These are phyloP conservation scores for Antheraea pernyi DNA, from an alignment of 1,140 invertebrate genomes.

Conservation along the genomic window DNA sequence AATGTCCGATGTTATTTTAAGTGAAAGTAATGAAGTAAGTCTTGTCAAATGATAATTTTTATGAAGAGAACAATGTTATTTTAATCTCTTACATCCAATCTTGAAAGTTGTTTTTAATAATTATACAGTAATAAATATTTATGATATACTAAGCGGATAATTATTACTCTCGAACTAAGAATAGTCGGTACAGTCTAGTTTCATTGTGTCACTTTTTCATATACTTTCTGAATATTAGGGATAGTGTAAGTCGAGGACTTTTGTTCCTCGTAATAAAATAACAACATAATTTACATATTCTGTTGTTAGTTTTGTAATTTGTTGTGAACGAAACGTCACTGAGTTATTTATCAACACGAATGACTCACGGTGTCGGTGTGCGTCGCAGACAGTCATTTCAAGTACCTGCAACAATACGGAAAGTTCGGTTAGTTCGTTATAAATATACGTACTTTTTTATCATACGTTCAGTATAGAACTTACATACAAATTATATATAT, in stretches of 20 bases:
- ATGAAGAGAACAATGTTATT: too few species aligned
- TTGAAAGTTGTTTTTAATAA: too few species aligned
- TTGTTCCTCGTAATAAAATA: not conserved
- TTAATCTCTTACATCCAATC: too few species aligned
- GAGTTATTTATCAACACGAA: slow-evolving; percentile 32
- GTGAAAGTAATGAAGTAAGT: too few species aligned
- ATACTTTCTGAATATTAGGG: not conserved
- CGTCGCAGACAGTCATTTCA: slow-evolving; percentile 56
- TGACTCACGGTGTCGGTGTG: slow-evolving; percentile 67
- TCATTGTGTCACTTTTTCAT: not conserved
- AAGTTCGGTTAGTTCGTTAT: not conserved
- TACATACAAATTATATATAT: not conserved
- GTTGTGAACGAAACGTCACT: slow-evolving; percentile 3
- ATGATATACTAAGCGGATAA: too few species aligned
- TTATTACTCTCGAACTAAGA: too few species aligned
- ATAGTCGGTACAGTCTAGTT: not conserved
- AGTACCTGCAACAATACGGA: slow-evolving; percentile 65
- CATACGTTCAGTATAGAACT: too few species aligned
- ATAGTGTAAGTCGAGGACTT: not conserved
- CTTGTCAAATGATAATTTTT: too few species aligned
- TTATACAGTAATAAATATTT: too few species aligned
- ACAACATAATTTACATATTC: slow-evolving; percentile 3
- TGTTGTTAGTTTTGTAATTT: slow-evolving; percentile 7
- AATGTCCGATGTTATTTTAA: too few species aligned
- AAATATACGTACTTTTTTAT: not conserved